Base-by-base conservation (phyloP, 2,113 vertebrate species). In the Gobiocypris rarus region DNA sequence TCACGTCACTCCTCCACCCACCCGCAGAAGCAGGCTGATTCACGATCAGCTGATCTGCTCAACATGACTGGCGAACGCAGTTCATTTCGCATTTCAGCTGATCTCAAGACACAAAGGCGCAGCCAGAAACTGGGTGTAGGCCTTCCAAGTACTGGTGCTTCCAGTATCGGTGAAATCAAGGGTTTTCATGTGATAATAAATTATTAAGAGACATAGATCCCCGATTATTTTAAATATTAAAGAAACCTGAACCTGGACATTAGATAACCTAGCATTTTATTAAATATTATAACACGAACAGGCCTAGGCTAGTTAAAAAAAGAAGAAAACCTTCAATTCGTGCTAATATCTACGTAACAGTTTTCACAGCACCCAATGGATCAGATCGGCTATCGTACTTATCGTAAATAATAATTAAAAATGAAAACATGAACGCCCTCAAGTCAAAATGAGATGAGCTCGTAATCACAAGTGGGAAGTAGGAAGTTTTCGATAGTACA, bases 41-140 rank as follows among this genome's bases (percentile, higher is more conserved):
- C 80, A 13, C 19, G 65, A 56, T 82, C 80, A 71, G 80, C 48
- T 54, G 80, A 69, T 71, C 31, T 10, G 5, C 13, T 70, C 13
- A 5, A 10, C 65, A 10, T 17, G 4, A 34, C 45, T 9, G 13
- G 3, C 22, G 65, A 56, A 5, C 28, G n/a, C 3, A n/a, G 79
- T 63, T 13, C 19, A 19, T 34, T n/a, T 67, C 6, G 48, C 22
- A 1, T 24, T 13, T 56, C 31, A 41, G 10, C 65, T 82, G 80
- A 81, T 81, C 79, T 54, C 28, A 81, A 69, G 45, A 70, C 63
- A 41, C 79, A 48, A 31, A 54, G 13, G 15, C 28, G 7, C 28
- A 52, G 52, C 52, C 52, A 54, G 63, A 82, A 82, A 82, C 45
- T 26, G 48, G 65, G 80, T 56, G 80, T 15, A 52, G 65, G 48